These are phyloP conservation scores for Athrips mouffetella DNA, from an alignment of 2,888 invertebrate species.

Conservation along the genomic window DNA sequence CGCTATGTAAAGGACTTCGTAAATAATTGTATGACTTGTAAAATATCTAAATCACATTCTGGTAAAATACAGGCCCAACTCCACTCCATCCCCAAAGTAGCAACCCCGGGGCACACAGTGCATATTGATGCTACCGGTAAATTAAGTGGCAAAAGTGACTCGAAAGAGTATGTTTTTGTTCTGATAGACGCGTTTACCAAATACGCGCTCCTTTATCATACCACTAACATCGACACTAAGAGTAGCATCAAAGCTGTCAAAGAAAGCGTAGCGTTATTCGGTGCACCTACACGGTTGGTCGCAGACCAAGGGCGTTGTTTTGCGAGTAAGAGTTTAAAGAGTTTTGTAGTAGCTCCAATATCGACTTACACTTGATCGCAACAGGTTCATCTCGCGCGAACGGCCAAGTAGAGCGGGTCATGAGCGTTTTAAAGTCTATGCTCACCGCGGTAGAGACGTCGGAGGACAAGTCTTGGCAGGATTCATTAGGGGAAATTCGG, in stretches of 20 bases:
- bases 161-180: constrained; percentile 15
- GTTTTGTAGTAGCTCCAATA: constrained; percentile 16
- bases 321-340: constrained; percentile 20
- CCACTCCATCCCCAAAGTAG: constrained; percentile 26
- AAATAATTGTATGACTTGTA: constrained; percentile 32
- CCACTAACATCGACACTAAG: constrained; percentile 10
- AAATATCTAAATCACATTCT: constrained; percentile 23
- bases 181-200: constrained; percentile 23
- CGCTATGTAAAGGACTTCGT: constrained; percentile 26
- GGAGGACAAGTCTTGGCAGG: constrained; percentile 31
- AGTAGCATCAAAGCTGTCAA: constrained; percentile 22
- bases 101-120: constrained; percentile 18
- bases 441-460: constrained; percentile 23
- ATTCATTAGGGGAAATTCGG: constrained; percentile 31
- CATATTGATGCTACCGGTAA: constrained; percentile 17
- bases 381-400: constrained; percentile 22
- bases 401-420: constrained; percentile 24
- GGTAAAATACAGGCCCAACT: constrained; percentile 26
- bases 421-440: constrained; percentile 24
- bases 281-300: constrained; percentile 22
- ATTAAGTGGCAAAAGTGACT: constrained; percentile 15
- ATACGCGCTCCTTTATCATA: constrained; percentile 25
- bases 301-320: constrained; percentile 25
- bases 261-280: constrained; percentile 20
- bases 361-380: constrained; percentile 26